A percentile compares a stretch with the other conserved stretches of the same genome.
These are phyloP conservation scores for Noctua pronuba DNA, from an alignment of 2,888 invertebrate genomes.

Conservation along the genomic window DNA sequence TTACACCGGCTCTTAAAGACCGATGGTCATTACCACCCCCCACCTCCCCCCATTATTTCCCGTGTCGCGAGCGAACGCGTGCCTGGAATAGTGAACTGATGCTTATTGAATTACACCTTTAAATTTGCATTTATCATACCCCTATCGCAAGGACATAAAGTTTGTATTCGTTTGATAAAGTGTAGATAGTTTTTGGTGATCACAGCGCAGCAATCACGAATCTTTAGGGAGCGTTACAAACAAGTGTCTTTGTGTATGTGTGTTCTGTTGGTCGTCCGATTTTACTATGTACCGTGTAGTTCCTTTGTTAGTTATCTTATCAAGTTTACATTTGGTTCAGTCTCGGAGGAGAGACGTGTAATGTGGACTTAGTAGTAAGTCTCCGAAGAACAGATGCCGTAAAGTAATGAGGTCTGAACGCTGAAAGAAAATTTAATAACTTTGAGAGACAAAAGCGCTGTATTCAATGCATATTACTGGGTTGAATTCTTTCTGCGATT, in stretches of 20 bases:
- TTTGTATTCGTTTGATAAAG: conserved; percentile 42
- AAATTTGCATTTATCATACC: conserved; percentile 44
- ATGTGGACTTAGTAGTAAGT: conserved; percentile 14
- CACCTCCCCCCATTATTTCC: conserved; percentile 73
- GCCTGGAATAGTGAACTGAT: conserved; percentile 76
- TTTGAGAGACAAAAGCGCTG: conserved; percentile 22
- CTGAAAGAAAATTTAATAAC: conserved; percentile 47
- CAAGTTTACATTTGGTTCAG: conserved; percentile 57
- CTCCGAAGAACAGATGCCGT: conserved; percentile 31
- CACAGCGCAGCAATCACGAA: conserved; percentile 73
- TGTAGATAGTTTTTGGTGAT: conserved; percentile 51
- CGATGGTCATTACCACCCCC: conserved; percentile 71
- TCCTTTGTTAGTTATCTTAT: conserved; percentile 62
- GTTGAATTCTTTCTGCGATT: conserved; percentile 25
- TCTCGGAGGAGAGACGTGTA: conserved; percentile 29
- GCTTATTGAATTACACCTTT: conserved; percentile 73
- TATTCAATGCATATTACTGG: conserved; percentile 35
- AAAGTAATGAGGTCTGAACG: conserved; percentile 45
- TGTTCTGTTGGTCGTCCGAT: conserved; percentile 55
- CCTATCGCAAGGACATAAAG: conserved; percentile 47
- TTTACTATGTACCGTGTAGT: conserved; percentile 46
- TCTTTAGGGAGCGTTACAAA: conserved; percentile 76
- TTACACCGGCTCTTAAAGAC: conserved; percentile 69
- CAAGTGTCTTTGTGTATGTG: conserved; percentile 70
- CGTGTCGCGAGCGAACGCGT: conserved; percentile 76